Evolutionary conservation across 2,113 vertebrate species (phyloP), one percentile per base, ranked within the genome.

Genomic region (Ornithorhynchus anatinus): DNA sequence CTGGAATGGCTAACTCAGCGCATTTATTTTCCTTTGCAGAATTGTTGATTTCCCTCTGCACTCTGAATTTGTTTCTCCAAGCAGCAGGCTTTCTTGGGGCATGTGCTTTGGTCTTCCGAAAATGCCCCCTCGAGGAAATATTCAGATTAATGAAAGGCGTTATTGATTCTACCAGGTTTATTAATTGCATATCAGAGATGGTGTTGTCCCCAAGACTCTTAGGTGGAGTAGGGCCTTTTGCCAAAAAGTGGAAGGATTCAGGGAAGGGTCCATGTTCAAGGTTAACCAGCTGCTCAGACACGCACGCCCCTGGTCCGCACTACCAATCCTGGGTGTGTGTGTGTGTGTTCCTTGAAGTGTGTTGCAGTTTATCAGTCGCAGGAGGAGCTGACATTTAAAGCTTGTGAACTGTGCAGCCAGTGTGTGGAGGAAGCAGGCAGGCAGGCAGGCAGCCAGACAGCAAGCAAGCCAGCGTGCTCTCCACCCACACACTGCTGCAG

Each of bases 401-500:
- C 39, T 71, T 71, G 4, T 61, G 71, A 70, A 45, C 69, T 39
- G 58, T 48, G 36, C 25, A 3, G 13, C 59, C 23, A 5, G 59
- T 6, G 9, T 62, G 61, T 3, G 36, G 71, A 64, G 62, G 37
- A 64, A 69, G 68, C 47, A 33, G 74, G 60, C 61, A 19, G 32
- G 43, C 20, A 23, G 76, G 61, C 71, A 79, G 58, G 71, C 68
- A 67, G 64, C 22, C 78, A 75, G 22, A 0, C 68, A 81, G 51
- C n/a, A 64, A 78, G 69, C 47, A 73, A 7, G 69, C 72, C n/a
- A n/a, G n/a, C n/a, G n/a, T n/a, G n/a, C n/a, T n/a, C n/a, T n/a
- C n/a, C 77, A 25, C 84, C 86, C 84, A 84, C 86, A 68, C 79
- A 27, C 10, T 9, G 4, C 77, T 67, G 84, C 81, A 77, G 69